Percentiles rank a stretch among this genome's conserved stretches.
These are phyloP conservation scores for Xyrauchen texanus DNA, from an alignment of 2,113 vertebrate genomes.

Conservation along the genomic window DNA sequence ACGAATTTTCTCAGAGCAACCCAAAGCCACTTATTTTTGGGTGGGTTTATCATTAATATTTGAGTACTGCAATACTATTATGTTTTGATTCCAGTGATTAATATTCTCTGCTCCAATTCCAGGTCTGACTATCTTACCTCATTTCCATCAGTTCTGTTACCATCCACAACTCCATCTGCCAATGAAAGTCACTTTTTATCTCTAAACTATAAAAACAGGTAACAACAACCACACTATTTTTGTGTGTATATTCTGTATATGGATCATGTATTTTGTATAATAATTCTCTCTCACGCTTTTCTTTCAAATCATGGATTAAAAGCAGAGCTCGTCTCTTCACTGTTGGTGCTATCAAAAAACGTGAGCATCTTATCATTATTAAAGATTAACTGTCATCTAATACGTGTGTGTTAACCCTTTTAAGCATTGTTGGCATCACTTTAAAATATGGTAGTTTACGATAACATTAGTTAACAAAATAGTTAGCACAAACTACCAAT, in stretches of 20 bases:
- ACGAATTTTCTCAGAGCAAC: constrained; percentile 57
- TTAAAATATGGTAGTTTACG: too few species aligned
- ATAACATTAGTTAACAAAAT: too few species aligned
- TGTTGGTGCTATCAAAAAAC: constrained; percentile 63
- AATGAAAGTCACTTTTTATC: constrained; percentile 58
- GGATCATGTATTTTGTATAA: too few species aligned
- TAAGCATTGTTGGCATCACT: too few species aligned
- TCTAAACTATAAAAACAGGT: constrained; percentile 67
- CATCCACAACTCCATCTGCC: constrained; percentile 58
- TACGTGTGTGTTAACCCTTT: neutral
- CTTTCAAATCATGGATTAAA: constrained; percentile 65
- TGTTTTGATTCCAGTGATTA: neutral
- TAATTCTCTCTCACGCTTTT: neutral
- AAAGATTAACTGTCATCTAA: neutral
- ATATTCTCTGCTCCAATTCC: constrained; percentile 26
- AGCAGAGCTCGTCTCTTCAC: constrained; percentile 54
- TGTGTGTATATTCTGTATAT: neutral
- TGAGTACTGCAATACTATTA: neutral
- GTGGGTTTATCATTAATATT: constrained; percentile 26
- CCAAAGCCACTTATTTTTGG: constrained; percentile 17
- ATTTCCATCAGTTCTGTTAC: constrained; percentile 57
- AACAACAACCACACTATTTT: neutral
- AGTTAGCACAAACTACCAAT: too few species aligned
- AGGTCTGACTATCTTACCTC: constrained; percentile 61
- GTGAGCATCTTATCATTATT: constrained; percentile 60